phyloP scores from a whole-genome alignment of 1,140 invertebrate species.

The Nephila pilipes region DNA sequence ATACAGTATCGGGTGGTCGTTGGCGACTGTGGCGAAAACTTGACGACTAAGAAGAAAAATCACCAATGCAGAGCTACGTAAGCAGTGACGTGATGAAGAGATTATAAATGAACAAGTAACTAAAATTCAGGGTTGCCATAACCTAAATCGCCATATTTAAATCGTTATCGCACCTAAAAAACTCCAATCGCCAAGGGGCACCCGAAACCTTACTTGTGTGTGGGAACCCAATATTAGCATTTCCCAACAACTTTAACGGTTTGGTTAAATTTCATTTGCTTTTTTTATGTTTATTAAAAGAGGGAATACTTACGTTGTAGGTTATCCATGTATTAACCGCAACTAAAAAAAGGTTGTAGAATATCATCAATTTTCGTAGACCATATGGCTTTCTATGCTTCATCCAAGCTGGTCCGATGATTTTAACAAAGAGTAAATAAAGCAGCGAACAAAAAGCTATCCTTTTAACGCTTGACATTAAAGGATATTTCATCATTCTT shows the following conservation, averaged over 20 bases:
- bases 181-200: no score
- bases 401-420: conserved; percentile 82
- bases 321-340: neutral
- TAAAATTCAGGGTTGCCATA: no score
- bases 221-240: no score
- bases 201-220: no score
- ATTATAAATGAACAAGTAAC: no score
- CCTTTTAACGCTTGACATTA: conserved; percentile 94
- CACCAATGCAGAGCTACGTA: no score
- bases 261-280: neutral
- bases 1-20: no score
- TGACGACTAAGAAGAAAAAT: no score
- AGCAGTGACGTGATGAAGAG: no score
- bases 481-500: conserved; percentile 92
- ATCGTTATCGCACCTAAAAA: no score
- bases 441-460: conserved; percentile 84
- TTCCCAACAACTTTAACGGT: neutral
- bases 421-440: conserved; percentile 92
- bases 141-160: no score
- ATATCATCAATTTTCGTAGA: conserved; percentile 80
- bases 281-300: neutral
- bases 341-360: conserved; percentile 80
- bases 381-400: conserved; percentile 81
- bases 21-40: no score
- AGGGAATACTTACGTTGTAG: neutral